phyloP scores from a whole-genome alignment of 1,140 invertebrate genomes.

The Drosophila bocki region DNA sequence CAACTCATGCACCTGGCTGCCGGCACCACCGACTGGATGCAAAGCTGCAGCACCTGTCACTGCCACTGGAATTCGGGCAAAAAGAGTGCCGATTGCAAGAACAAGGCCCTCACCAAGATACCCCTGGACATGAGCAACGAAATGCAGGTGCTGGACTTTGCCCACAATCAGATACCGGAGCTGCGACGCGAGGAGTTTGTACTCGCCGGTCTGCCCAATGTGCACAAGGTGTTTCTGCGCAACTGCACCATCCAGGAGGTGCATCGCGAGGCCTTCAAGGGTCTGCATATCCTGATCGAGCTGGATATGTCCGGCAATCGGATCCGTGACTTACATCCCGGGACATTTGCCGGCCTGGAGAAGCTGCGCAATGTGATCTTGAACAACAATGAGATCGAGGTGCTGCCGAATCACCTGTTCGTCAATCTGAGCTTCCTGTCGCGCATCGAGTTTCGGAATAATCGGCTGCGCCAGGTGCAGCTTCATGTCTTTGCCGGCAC shows the following conservation, averaged over 20 bases:
- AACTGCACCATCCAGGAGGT: conserved; percentile 90
- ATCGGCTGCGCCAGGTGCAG: conserved; percentile 89
- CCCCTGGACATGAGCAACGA: conserved; percentile 90
- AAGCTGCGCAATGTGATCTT: conserved; percentile 90
- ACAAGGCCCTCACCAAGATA: conserved; percentile 88
- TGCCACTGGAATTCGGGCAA: conserved; percentile 93
- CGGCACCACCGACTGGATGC: conserved; percentile 86
- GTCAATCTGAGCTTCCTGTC: conserved; percentile 90
- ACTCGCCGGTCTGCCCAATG: conserved; percentile 89
- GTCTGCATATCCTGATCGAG: conserved; percentile 92
- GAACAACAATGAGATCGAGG: conserved; percentile 90
- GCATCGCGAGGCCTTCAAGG: conserved; percentile 90
- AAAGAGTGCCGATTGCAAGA: conserved; percentile 92
- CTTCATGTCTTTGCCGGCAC: conserved; percentile 90
- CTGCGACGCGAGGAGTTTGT: conserved; percentile 89
- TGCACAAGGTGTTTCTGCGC: conserved; percentile 91
- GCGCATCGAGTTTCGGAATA: conserved; percentile 91
- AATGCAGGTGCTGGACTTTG: conserved; percentile 91
- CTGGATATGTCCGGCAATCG: conserved; percentile 93
- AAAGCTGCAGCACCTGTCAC: conserved; percentile 88
- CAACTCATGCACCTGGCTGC: conserved; percentile 3
- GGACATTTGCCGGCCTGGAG: conserved; percentile 89
- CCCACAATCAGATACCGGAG: conserved; percentile 89
- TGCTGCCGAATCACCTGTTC: conserved; percentile 91
- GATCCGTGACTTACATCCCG: conserved; percentile 89